phyloP scores from a whole-genome alignment of 2,797 vertebrate genomes.

The Labeo calbasu region DNA sequence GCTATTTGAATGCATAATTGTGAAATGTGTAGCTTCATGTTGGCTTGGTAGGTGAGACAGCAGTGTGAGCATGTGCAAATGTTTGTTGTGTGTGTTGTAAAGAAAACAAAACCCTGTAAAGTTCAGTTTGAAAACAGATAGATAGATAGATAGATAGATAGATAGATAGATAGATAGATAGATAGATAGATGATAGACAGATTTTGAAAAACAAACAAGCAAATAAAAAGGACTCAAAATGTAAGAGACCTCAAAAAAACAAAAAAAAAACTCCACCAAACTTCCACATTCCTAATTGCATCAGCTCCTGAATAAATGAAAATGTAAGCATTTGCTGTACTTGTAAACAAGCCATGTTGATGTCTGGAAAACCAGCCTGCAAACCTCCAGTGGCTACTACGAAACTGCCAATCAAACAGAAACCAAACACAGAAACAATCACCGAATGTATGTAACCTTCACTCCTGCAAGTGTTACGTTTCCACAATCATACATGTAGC shows the following conservation, averaged over 20 bases:
- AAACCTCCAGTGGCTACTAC: not conserved
- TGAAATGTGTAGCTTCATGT: not conserved
- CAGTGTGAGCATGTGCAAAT: too few relatives aligned
- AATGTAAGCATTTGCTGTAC: not conserved
- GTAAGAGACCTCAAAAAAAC: not conserved
- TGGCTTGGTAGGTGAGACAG: too few relatives aligned
- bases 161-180: not conserved
- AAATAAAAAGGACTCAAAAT: not conserved
- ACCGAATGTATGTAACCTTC: not conserved
- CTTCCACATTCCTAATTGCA: not conserved
- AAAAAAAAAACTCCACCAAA: not conserved
- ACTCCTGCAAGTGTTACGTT: not conserved
- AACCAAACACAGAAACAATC: not conserved
- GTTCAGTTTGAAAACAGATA: not conserved
- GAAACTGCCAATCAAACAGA: constrained; percentile 12
- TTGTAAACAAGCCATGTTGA: not conserved
- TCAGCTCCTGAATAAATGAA: not conserved
- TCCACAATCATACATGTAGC: not conserved
- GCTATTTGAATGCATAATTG: not conserved
- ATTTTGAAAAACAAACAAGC: not conserved
- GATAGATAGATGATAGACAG: not conserved
- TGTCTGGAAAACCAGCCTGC: not conserved
- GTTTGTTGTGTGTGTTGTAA: too few relatives aligned
- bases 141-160: not conserved
- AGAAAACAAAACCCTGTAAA: too few relatives aligned